These are phyloP conservation scores for Mus spretus DNA, from an alignment of 2,797 vertebrate species.

Conservation along the genomic window DNA sequence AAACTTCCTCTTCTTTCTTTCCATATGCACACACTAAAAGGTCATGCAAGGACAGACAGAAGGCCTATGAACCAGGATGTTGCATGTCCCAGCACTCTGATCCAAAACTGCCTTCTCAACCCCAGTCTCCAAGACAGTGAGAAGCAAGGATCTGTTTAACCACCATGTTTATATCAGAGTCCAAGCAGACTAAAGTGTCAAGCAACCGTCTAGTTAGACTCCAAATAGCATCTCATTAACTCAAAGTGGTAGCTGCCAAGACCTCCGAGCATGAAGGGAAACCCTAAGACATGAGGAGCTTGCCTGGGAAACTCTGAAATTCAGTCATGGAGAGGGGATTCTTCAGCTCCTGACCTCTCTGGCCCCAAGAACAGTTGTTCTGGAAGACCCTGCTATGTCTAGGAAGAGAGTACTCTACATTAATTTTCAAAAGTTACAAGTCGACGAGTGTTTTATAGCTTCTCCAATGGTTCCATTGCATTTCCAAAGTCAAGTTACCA, in stretches of 20 bases:
- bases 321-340: not conserved
- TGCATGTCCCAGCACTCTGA: not conserved
- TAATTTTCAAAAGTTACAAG: conserved; percentile 17
- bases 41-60: not conserved
- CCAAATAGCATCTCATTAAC: conserved; percentile 38
- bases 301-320: conserved; percentile 59
- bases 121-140: not conserved
- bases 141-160: not conserved
- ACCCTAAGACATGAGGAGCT: conserved; percentile 19
- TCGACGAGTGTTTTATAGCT: not conserved
- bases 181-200: not conserved
- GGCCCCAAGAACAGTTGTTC: not conserved
- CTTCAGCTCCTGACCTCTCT: conserved; percentile 17
- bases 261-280: conserved; percentile 5
- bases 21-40: not conserved
- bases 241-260: not conserved
- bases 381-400: not conserved
- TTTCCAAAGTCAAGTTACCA: not conserved
- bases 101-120: not conserved
- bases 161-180: not conserved
- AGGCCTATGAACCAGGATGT: not conserved
- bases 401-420: not conserved
- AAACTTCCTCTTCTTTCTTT: not conserved
- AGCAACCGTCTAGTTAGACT: not conserved
- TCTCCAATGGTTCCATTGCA: not conserved